Percentiles rank a stretch among this genome's conserved stretches.
Conservation (phyloP, 1,140 invertebrate species). For the Pemphigus obesinymphae region DNA sequence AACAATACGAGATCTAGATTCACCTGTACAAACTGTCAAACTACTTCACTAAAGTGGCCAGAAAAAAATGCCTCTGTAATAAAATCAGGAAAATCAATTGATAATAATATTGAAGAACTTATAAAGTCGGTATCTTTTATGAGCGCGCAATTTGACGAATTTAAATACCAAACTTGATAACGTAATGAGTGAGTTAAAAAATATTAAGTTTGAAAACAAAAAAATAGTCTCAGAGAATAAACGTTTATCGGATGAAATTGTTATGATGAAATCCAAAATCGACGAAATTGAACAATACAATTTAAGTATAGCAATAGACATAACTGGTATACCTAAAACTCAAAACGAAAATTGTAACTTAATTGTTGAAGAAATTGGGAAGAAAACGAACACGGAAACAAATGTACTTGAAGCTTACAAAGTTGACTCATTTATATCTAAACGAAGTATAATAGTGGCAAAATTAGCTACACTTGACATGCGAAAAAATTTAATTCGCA, state of each 20-base stretch:
- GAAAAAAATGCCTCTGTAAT: too few species aligned
- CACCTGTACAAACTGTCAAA: too few species aligned
- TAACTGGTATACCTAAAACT: background rate
- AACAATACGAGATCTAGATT: too few species aligned
- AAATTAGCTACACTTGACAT: too few species aligned
- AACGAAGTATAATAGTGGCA: background rate
- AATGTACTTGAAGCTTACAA: background rate
- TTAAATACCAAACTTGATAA: background rate
- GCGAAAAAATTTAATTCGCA: background rate
- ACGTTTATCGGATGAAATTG: background rate
- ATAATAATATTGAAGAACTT: too few species aligned
- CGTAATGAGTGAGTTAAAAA: background rate
- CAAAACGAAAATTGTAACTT: background rate
- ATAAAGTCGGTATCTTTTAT: too few species aligned
- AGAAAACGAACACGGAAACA: background rate
- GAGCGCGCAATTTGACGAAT: background rate
- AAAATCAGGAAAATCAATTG: too few species aligned
- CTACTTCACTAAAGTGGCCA: too few species aligned
- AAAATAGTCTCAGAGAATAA: background rate
- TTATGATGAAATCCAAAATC: background rate
- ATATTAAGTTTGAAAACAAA: background rate
- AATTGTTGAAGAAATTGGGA: background rate
- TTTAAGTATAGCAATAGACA: background rate
- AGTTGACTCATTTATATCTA: background rate
- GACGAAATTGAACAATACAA: background rate